These are phyloP conservation scores for Trissonchulus sp. DNA, from an alignment of 2,888 invertebrate genomes.

Conservation along the genomic window DNA sequence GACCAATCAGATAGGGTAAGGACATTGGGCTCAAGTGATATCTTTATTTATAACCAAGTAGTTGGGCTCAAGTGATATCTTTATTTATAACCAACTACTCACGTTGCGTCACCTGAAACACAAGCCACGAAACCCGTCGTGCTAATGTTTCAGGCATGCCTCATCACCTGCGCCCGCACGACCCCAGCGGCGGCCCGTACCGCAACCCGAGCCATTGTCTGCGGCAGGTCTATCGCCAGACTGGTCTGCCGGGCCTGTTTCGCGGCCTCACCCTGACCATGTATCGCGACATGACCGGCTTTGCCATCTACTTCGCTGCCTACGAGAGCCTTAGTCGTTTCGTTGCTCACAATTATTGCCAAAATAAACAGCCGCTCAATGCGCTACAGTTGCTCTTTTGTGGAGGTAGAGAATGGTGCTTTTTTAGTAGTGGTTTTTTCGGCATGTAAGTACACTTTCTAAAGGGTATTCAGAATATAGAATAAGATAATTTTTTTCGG, in stretches of 20 bases:
- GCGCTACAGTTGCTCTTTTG: background rate
- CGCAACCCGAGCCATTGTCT: constrained; percentile 64
- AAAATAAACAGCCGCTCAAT: background rate
- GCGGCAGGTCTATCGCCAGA: constrained; percentile 54
- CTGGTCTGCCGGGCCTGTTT: constrained; percentile 67
- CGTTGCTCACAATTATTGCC: background rate
- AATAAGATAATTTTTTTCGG: too few species aligned
- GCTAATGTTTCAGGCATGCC: constrained; percentile 19
- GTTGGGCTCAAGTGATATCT: too few species aligned
- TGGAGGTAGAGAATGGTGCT: too few species aligned
- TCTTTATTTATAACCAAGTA: too few species aligned
- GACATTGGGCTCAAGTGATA: too few species aligned
- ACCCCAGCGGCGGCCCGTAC: constrained; percentile 34
- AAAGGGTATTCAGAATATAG: too few species aligned
- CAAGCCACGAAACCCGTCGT: too few species aligned
- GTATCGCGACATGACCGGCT: constrained; percentile 72
- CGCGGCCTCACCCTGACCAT: constrained; percentile 70
- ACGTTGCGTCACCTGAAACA: too few species aligned
- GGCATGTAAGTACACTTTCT: too few species aligned
- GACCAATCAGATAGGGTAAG: too few species aligned
- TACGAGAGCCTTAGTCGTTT: constrained; percentile 63
- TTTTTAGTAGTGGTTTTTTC: too few species aligned
- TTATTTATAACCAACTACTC: too few species aligned
- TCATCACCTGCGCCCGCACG: constrained; percentile 2
- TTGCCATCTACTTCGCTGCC: constrained; percentile 74